These are phyloP conservation scores for Phalloptychus januarius DNA, from an alignment of 2,797 vertebrate species.

Conservation along the genomic window DNA sequence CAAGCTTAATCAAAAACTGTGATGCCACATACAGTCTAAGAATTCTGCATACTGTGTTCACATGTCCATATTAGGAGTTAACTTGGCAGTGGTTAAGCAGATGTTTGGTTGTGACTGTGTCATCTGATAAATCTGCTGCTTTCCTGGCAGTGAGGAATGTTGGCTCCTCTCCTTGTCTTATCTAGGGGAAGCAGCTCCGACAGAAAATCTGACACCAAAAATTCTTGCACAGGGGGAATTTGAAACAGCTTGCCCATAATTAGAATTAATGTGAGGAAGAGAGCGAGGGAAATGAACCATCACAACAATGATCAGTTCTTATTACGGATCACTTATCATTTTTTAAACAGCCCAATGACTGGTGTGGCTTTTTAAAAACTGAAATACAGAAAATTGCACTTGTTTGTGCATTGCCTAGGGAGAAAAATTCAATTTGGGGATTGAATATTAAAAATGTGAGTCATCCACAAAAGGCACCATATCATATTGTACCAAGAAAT, in stretches of 20 bases:
- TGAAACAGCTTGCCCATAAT: conserved; percentile 56
- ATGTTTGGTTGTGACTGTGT: conserved; percentile 56
- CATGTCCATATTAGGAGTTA: conserved; percentile 41
- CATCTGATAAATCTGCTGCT: conserved; percentile 57
- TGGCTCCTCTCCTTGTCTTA: conserved; percentile 50
- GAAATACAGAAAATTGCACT: conserved; percentile 10
- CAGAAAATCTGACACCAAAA: conserved; percentile 46
- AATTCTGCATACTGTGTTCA: conserved; percentile 16
- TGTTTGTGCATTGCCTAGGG: conserved; percentile 9
- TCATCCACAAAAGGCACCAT: conserved; percentile 22
- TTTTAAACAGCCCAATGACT: conserved; percentile 37
- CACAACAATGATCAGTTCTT: conserved; percentile 54
- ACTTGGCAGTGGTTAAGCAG: conserved; percentile 46
- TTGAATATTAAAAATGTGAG: conserved; percentile 21
- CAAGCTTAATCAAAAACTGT: background rate
- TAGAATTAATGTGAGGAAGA: conserved; percentile 58
- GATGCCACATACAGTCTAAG: conserved; percentile 2
- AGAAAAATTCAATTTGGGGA: conserved; percentile 21
- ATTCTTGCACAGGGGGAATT: conserved; percentile 37
- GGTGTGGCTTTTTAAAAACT: conserved; percentile 17
- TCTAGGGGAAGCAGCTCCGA: conserved; percentile 37
- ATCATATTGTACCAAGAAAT: background rate
- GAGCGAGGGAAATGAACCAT: conserved; percentile 56
- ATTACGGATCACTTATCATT: conserved; percentile 49
- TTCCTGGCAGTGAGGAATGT: conserved; percentile 51